Evolutionary conservation across 2,113 vertebrate genomes (phyloP).

Genomic region (Percina caprodes): DNA sequence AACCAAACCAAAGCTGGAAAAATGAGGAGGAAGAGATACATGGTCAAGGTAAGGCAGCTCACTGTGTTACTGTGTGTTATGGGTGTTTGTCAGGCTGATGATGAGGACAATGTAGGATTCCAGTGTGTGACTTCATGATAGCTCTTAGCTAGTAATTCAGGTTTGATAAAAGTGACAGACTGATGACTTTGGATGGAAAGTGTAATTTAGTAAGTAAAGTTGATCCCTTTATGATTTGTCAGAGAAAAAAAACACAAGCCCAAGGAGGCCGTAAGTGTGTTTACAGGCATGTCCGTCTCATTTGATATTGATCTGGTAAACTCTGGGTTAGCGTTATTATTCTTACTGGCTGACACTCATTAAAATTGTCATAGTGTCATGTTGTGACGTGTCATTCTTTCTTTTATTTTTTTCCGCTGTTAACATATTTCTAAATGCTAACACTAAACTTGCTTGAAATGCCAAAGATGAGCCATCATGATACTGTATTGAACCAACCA

Average conservation of each 20-base stretch:
- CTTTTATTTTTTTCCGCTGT: neutral
- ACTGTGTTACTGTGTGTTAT: neutral
- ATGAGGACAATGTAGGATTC: neutral
- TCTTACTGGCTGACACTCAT: neutral
- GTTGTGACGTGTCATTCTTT: neutral
- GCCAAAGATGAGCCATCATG: neutral
- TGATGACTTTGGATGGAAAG: conserved; percentile 20
- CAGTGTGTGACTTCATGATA: neutral
- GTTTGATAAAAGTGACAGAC: conserved; percentile 2
- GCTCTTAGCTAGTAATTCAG: neutral
- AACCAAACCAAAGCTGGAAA: neutral
- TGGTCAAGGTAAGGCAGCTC: conserved; percentile 7
- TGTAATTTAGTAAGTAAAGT: neutral
- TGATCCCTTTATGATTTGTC: neutral
- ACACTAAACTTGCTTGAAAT: neutral
- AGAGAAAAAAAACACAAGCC: neutral
- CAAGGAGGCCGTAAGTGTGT: neutral
- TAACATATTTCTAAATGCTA: neutral
- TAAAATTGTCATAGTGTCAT: neutral
- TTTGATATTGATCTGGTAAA: neutral
- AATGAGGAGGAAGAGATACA: neutral
- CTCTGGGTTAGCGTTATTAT: neutral
- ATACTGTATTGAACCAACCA: neutral
- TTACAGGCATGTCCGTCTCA: neutral
- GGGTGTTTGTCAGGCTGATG: neutral